A percentile compares a stretch with the other conserved stretches of the same genome.
phyloP scores from a whole-genome alignment of 2,797 vertebrate genomes.

The Mionectes olivaceus region DNA sequence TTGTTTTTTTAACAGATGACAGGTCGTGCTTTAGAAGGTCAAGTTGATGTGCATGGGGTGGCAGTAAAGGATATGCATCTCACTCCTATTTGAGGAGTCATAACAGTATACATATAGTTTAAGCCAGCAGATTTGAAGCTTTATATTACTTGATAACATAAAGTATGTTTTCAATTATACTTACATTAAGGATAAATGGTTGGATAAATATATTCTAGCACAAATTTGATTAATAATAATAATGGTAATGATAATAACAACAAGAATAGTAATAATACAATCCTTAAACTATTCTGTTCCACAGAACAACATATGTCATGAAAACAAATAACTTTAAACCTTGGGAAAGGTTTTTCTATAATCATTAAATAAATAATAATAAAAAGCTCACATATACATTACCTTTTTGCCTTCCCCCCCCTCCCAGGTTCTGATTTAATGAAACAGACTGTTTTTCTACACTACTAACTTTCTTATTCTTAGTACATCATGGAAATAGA shows the following conservation, averaged over 20 bases:
- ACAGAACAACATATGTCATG: not conserved
- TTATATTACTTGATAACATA: not conserved
- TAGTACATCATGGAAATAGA: conserved; percentile 28
- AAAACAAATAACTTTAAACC: conserved; percentile 23
- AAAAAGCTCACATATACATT: not conserved
- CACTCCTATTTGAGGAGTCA: not conserved
- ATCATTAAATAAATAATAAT: conserved; percentile 39
- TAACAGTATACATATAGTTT: not conserved
- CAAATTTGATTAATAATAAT: not conserved
- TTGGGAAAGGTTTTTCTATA: conserved; percentile 47
- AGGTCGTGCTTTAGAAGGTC: not conserved
- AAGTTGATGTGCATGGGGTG: not conserved
- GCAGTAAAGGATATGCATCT: not conserved
- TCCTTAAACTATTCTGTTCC: not conserved
- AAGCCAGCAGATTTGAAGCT: not conserved
- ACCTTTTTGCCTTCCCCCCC: not conserved
- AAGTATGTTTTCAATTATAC: not conserved
- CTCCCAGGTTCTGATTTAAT: conserved; percentile 51
- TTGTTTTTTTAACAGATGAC: not conserved
- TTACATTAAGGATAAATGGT: not conserved
- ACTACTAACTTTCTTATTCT: conserved; percentile 54
- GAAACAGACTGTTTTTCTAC: conserved; percentile 52
- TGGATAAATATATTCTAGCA: not conserved
- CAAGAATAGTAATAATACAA: not conserved
- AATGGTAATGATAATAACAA: not conserved